Evolutionary conservation across 35 echinoderm and acorn worm genomes (phyloP).

Genomic region (Heliocidaris tuberculata): DNA sequence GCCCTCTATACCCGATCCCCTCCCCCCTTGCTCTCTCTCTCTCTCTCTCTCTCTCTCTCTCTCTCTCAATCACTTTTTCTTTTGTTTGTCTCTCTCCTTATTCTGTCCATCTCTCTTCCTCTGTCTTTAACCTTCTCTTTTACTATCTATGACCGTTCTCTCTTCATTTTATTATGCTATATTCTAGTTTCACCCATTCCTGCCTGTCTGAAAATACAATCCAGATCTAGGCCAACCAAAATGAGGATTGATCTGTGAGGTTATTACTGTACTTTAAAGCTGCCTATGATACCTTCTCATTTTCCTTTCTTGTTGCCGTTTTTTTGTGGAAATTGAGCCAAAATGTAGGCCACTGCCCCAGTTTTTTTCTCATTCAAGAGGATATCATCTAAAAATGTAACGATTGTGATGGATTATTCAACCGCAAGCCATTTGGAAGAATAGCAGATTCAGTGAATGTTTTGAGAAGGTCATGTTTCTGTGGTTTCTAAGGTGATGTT

Average conservation of each 20-base stretch:
- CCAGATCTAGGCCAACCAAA: background rate
- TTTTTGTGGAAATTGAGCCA: background rate
- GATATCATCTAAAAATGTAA: background rate
- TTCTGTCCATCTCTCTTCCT: background rate
- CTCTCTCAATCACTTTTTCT: no score
- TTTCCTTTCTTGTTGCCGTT: conserved; percentile 10
- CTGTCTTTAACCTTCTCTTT: background rate
- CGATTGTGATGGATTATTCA: conserved; percentile 4
- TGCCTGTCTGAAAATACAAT: background rate
- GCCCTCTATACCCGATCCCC: no score
- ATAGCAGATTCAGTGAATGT: conserved; percentile 3
- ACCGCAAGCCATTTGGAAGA: conserved; percentile 15
- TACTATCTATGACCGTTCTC: background rate
- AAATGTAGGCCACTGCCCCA: conserved; percentile 14
- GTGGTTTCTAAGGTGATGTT: background rate
- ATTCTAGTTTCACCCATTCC: background rate
- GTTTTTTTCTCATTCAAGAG: conserved; percentile 4
- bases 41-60: no score
- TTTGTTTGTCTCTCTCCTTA: no score
- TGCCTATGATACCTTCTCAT: background rate
- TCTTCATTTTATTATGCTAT: background rate
- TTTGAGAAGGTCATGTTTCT: background rate
- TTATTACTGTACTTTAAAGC: conserved; percentile 5
- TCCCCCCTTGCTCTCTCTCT: no score
- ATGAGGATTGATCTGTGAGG: conserved; percentile 15